These are phyloP conservation scores for Falco punctatus DNA, from an alignment of 2,113 vertebrate species.

Conservation along the genomic window DNA sequence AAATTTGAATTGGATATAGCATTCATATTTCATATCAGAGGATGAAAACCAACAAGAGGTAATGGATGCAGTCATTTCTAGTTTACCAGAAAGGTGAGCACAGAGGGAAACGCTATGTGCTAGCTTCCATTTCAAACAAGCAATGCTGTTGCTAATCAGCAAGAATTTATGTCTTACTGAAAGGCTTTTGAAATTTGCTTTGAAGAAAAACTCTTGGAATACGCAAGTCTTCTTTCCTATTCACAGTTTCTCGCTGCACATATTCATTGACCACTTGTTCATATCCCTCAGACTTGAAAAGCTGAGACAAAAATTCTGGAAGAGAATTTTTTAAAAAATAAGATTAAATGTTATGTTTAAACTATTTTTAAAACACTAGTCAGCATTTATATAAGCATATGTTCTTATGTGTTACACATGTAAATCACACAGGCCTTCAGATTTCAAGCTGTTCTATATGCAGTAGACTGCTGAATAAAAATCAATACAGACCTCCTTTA, in stretches of 20 bases:
- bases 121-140: not conserved
- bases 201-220: conserved; percentile 94
- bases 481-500: not conserved
- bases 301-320: conserved; percentile 84
- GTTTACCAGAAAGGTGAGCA: not conserved
- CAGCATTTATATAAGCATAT: not conserved
- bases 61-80: not conserved
- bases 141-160: not conserved
- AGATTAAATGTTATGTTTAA: not conserved
- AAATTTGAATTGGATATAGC: not conserved
- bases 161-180: not conserved
- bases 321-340: not conserved
- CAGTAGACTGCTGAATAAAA: not conserved
- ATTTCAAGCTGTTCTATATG: not conserved
- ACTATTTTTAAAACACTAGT: conserved; percentile 21
- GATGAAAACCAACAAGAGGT: not conserved
- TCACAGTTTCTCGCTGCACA: conserved; percentile 91
- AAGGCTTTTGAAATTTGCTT: conserved; percentile 88
- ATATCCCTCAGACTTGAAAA: conserved; percentile 83
- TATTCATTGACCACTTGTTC: conserved; percentile 84
- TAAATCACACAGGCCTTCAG: not conserved
- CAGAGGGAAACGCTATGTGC: not conserved
- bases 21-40: not conserved
- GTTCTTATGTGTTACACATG: not conserved
- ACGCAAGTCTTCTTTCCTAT: conserved; percentile 91